These are phyloP conservation scores for Speoplatyrhinus poulsoni DNA, from an alignment of 2,113 vertebrate species.

Conservation along the genomic window DNA sequence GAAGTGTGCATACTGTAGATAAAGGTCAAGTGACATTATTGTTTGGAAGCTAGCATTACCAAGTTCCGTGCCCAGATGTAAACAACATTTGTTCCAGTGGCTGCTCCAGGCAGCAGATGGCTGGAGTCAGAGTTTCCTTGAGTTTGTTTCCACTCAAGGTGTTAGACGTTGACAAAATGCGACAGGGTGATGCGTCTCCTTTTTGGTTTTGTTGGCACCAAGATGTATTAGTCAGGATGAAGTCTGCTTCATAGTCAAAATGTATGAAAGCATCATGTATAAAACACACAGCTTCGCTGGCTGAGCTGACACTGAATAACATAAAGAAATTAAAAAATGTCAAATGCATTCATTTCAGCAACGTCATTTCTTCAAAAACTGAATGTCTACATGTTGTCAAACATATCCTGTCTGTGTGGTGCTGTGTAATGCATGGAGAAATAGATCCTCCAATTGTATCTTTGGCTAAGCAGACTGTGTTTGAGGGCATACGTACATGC, in stretches of 20 bases:
- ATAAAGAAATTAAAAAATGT: too few species aligned
- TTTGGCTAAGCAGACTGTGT: conserved; percentile 15
- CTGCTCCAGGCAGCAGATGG: conserved; percentile 35
- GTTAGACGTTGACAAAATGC: conserved; percentile 11
- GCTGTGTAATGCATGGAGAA: conserved; percentile 46
- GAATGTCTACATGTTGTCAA: too few species aligned
- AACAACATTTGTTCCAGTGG: conserved; percentile 21
- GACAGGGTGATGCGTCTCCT: conserved; percentile 10
- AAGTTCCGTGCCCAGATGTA: conserved; percentile 34
- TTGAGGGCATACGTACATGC: conserved; percentile 12
- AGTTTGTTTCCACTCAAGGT: conserved; percentile 7
- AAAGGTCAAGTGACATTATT: conserved; percentile 47
- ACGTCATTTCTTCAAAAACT: too few species aligned
- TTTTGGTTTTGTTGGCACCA: not conserved
- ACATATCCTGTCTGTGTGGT: conserved; percentile 32
- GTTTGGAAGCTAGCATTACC: conserved; percentile 28
- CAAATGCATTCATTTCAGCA: too few species aligned
- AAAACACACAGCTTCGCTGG: too few species aligned
- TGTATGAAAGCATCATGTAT: not conserved
- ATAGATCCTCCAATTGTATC: conserved; percentile 49
- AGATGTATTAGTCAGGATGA: not conserved
- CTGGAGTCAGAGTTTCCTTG: conserved; percentile 21
- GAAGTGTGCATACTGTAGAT: conserved; percentile 22
- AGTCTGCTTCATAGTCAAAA: not conserved
- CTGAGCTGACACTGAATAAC: not conserved